Conservation (phyloP, 2,113 vertebrate genomes). For the Paralichthys olivaceus region DNA sequence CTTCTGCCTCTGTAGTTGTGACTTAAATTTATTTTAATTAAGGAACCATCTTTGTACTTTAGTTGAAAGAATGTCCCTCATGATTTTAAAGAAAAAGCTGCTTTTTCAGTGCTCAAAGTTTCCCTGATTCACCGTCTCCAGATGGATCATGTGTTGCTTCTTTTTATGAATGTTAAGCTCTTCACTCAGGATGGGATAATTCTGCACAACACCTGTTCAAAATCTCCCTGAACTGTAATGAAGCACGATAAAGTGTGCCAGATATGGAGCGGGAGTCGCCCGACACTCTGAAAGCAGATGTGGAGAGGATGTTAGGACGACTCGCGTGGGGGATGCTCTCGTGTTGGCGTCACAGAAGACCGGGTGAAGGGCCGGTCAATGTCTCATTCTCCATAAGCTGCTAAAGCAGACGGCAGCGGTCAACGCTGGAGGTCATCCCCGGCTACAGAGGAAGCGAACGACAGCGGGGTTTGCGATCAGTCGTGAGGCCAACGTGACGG, state of each 20-base stretch:
- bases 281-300: conserved; percentile 50
- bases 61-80: neutral
- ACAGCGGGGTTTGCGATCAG: neutral
- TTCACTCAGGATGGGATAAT: conserved; percentile 11
- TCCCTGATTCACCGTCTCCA: neutral
- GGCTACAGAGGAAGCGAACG: neutral
- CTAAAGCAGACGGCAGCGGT: conserved; percentile 51
- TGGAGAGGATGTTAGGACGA: conserved; percentile 31
- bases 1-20: too few relatives aligned
- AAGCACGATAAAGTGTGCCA: conserved; percentile 42
- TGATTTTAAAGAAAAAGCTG: neutral
- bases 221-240: conserved; percentile 51
- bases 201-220: conserved; percentile 51
- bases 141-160: neutral
- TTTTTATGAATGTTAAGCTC: neutral
- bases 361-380: conserved; percentile 37
- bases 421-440: neutral
- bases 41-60: neutral
- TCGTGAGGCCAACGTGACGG: conserved; percentile 28
- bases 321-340: conserved; percentile 4
- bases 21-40: neutral
- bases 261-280: conserved; percentile 16
- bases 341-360: neutral
- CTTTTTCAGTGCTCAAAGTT: too few relatives aligned
- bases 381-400: conserved; percentile 39